A percentile compares a stretch with the other conserved stretches of the same genome.
phyloP scores from a whole-genome alignment of 2,113 vertebrate genomes.

The Apeltes quadracus region DNA sequence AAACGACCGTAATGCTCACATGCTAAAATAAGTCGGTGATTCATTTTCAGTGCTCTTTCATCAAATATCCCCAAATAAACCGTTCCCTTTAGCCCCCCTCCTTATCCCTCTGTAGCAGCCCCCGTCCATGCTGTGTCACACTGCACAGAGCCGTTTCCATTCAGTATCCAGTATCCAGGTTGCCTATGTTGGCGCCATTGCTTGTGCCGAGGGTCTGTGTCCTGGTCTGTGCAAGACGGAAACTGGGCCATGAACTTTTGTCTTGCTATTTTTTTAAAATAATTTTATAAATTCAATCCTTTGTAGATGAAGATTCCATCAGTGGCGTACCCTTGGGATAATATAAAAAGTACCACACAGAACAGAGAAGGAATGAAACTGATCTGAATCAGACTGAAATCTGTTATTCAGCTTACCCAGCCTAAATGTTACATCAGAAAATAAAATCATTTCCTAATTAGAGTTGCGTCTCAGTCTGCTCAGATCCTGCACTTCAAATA shows the following conservation, averaged over 20 bases:
- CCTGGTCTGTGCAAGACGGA: slow-evolving; percentile 16
- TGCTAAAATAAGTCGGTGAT: not conserved
- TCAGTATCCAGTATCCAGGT: slow-evolving; percentile 17
- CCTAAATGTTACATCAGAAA: not conserved
- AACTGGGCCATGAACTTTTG: slow-evolving; percentile 7
- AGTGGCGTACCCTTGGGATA: not conserved
- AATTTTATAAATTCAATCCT: slow-evolving; percentile 22
- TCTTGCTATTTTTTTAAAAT: too few relatives aligned
- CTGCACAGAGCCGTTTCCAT: slow-evolving; percentile 36
- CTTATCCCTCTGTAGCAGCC: slow-evolving; percentile 13
- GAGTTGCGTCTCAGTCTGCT: slow-evolving; percentile 4
- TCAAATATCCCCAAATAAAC: slow-evolving; percentile 27
- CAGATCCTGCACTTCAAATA: not conserved
- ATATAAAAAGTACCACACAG: not conserved
- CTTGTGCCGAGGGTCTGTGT: slow-evolving; percentile 20
- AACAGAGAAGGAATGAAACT: slow-evolving; percentile 9
- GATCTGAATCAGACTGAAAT: not conserved
- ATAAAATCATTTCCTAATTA: slow-evolving; percentile 1
- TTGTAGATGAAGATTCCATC: slow-evolving; percentile 13
- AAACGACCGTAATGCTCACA: not conserved
- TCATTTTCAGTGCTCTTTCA: not conserved
- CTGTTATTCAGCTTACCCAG: not conserved
- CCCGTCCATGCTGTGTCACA: slow-evolving; percentile 3
- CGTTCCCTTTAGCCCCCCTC: slow-evolving; percentile 8
- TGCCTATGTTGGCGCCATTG: not conserved